Evolutionary conservation across 2,888 invertebrate genomes (phyloP).

Genomic region (Mantis religiosa): DNA sequence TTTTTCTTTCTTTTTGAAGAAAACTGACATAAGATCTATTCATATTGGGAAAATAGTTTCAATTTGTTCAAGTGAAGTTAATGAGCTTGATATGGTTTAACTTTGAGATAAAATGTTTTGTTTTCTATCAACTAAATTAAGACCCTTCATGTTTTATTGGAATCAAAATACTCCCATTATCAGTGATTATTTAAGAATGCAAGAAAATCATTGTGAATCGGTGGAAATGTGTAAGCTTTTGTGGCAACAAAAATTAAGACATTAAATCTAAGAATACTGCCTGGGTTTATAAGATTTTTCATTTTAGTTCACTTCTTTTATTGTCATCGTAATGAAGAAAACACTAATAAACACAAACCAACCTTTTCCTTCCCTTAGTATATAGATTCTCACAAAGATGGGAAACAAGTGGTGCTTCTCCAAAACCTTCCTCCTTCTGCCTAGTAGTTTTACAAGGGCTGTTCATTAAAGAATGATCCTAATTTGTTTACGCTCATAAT

Average conservation of each 20-base stretch:
- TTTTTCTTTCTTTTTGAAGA: neutral
- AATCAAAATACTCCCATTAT: neutral
- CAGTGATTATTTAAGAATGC: neutral
- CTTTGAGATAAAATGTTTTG: neutral
- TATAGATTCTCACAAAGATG: no score
- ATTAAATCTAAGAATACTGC: neutral
- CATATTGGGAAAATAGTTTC: neutral
- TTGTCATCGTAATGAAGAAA: no score
- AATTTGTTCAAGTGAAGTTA: neutral
- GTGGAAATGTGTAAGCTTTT: constrained; percentile 11
- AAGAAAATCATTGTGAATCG: constrained; percentile 11
- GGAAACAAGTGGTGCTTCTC: no score
- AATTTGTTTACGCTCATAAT: no score
- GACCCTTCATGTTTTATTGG: neutral
- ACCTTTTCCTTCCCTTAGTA: no score
- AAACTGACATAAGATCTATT: neutral
- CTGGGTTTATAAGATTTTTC: neutral
- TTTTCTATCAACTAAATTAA: neutral
- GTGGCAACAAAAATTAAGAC: constrained; percentile 6
- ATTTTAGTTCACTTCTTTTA: neutral
- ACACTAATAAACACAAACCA: no score
- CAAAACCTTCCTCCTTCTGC: no score
- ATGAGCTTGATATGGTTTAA: neutral
- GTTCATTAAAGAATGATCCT: no score
- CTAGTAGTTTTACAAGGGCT: no score